Percentiles rank a stretch among this genome's conserved stretches.
Evolutionary conservation across 1,140 invertebrate species (phyloP).

Genomic region (Mactra quadrangularis): DNA sequence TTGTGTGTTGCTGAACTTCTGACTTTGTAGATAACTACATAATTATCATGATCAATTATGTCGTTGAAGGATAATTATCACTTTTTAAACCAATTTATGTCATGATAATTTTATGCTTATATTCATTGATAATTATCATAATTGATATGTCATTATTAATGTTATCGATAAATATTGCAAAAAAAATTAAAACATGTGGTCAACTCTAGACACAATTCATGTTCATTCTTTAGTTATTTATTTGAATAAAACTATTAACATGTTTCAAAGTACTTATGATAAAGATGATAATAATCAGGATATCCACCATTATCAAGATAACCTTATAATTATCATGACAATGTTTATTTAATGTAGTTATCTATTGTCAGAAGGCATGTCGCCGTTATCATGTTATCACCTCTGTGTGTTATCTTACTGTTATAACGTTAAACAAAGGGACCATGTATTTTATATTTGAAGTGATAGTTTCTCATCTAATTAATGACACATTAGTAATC

Average conservation of each 20-base stretch:
- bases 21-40: too few relatives aligned
- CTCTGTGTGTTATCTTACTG: not conserved
- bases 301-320: not conserved
- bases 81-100: too few relatives aligned
- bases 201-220: too few relatives aligned
- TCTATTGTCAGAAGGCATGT: not conserved
- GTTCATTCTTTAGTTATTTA: too few relatives aligned
- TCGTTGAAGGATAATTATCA: too few relatives aligned
- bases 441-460: not conserved
- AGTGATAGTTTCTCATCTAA: not conserved
- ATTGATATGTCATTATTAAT: too few relatives aligned
- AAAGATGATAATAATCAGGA: not conserved
- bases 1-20: too few relatives aligned
- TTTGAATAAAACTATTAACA: not conserved
- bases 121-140: too few relatives aligned
- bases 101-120: too few relatives aligned
- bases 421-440: not conserved
- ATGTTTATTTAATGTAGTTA: not conserved
- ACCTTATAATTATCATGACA: not conserved
- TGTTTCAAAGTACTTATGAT: not conserved
- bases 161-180: too few relatives aligned
- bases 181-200: too few relatives aligned
- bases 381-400: not conserved
- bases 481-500: conserved; percentile 22
- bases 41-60: too few relatives aligned